These are phyloP conservation scores for Pachydiplax longipennis DNA, from an alignment of 2,888 invertebrate genomes.

Conservation along the genomic window DNA sequence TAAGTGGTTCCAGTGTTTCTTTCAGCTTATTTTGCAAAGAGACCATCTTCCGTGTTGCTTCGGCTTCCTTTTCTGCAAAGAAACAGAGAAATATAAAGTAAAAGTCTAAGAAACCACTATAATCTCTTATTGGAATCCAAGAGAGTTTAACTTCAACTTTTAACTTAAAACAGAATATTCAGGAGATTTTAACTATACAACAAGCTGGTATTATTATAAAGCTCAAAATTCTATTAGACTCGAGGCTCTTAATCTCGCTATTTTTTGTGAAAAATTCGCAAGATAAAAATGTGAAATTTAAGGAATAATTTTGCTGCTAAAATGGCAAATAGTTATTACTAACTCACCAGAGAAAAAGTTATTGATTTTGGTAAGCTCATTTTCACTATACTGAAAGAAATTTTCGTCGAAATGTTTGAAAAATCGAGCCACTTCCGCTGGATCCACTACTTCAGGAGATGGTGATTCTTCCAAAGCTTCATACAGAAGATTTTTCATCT, in stretches of 20 bases:
- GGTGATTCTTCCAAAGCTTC: slow-evolving; percentile 90
- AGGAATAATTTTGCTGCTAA: neutral
- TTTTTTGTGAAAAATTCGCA: too few relatives aligned
- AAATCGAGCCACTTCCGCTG: slow-evolving; percentile 84
- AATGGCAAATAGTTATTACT: neutral
- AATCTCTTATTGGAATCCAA: too few relatives aligned
- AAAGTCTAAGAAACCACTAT: too few relatives aligned
- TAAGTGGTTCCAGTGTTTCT: slow-evolving; percentile 58
- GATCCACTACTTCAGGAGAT: slow-evolving; percentile 88
- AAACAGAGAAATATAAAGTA: slow-evolving; percentile 21
- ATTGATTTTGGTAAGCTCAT: slow-evolving; percentile 94
- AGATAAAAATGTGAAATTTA: too few relatives aligned
- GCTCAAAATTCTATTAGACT: neutral
- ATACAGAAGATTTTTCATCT: slow-evolving; percentile 97
- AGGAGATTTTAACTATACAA: too few relatives aligned
- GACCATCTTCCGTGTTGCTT: slow-evolving; percentile 94
- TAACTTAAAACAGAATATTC: too few relatives aligned
- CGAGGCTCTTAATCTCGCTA: neutral
- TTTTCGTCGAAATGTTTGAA: slow-evolving; percentile 95
- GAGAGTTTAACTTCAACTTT: neutral
- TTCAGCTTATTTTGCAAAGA: slow-evolving; percentile 87
- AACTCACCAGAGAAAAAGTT: slow-evolving; percentile 70
- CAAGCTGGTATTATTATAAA: too few relatives aligned
- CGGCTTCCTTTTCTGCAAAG: slow-evolving; percentile 89
- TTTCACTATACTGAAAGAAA: slow-evolving; percentile 94